Conservation (phyloP, 2,113 vertebrate species). For the Vicugna pacos region DNA sequence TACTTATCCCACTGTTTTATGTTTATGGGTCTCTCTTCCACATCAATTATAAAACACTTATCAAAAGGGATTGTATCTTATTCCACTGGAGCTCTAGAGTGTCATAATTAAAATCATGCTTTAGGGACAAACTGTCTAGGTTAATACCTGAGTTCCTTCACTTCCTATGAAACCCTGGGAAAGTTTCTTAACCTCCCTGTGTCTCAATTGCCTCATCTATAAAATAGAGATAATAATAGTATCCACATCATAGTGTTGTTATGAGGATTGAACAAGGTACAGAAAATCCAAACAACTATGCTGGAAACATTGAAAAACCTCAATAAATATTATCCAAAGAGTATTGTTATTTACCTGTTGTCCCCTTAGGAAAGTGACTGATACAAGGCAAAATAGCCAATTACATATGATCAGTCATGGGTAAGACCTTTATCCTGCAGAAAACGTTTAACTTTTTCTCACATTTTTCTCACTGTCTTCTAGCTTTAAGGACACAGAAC, state of each 20-base stretch:
- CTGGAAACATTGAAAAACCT: not conserved
- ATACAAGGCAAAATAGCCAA: not conserved
- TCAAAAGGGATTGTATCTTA: not conserved
- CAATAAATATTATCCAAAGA: not conserved
- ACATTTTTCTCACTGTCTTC: not conserved
- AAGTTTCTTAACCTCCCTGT: not conserved
- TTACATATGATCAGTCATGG: not conserved
- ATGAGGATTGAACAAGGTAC: not conserved
- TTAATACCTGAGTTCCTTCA: not conserved
- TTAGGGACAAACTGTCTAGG: not conserved
- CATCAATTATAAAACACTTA: not conserved
- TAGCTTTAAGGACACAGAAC: not conserved
- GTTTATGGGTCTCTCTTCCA: conserved; percentile 2
- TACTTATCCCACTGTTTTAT: not conserved
- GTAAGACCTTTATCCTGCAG: not conserved
- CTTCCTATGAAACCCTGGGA: not conserved
- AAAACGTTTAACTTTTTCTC: not conserved
- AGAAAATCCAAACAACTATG: not conserved
- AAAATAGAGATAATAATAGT: not conserved
- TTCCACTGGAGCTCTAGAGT: not conserved
- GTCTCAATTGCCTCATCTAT: not conserved
- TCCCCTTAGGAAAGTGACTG: not conserved
- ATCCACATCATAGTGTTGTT: not conserved
- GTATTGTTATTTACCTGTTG: not conserved
- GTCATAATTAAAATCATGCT: not conserved